Conservation (phyloP, 2,797 vertebrate genomes). For the Distichodus sexfasciatus region DNA sequence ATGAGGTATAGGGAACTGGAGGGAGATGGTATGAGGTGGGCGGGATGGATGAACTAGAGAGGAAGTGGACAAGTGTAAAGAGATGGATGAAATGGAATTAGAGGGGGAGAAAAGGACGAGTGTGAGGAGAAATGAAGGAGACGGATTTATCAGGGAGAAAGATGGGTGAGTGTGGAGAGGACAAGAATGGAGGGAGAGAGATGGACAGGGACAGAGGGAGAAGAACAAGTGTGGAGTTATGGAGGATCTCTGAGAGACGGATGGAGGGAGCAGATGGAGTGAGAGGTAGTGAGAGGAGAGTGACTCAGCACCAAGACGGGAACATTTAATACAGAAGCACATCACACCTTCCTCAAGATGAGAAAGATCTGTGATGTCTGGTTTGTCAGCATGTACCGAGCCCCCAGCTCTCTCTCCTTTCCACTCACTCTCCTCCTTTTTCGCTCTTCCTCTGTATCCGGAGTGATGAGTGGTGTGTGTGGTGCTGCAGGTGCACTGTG, state of each 20-base stretch:
- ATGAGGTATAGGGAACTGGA: no score
- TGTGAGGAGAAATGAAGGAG: no score
- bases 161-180: no score
- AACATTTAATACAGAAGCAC: constrained; percentile 70
- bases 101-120: no score
- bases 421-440: not conserved
- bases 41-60: no score
- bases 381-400: constrained; percentile 1
- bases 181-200: not conserved
- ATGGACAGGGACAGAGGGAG: no score
- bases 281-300: constrained; percentile 32
- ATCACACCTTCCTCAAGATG: constrained; percentile 72
- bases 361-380: constrained; percentile 43
- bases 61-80: no score
- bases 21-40: no score
- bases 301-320: constrained; percentile 46
- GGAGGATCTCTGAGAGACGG: constrained; percentile 27
- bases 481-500: no score
- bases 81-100: no score
- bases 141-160: no score
- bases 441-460: not conserved
- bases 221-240: not conserved
- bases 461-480: no score
- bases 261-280: constrained; percentile 48
- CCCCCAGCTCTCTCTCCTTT: not conserved